Percentiles rank a stretch among this genome's conserved stretches.
Evolutionary conservation across 2,888 invertebrate genomes (phyloP).

Genomic region (Halictus ligatus): DNA sequence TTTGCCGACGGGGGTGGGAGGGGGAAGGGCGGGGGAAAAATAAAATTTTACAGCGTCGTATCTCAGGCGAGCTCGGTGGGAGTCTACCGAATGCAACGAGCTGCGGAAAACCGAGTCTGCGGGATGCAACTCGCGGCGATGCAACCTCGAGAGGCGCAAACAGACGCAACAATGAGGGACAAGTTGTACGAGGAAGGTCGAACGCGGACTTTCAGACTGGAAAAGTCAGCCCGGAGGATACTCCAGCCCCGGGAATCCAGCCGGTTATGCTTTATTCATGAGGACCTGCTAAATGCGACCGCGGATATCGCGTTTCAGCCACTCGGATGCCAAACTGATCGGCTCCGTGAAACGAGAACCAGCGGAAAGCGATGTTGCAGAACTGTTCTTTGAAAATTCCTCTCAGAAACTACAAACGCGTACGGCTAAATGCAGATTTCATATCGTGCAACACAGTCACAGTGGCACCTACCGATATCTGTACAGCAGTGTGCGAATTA

Average conservation of each 20-base stretch:
- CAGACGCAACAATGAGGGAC: conserved; percentile 57
- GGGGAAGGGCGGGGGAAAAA: conserved; percentile 2
- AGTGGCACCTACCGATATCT: too few relatives aligned
- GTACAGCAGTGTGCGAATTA: too few relatives aligned
- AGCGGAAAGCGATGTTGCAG: not conserved
- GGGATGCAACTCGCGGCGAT: conserved; percentile 11
- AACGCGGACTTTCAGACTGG: conserved; percentile 51
- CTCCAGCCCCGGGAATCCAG: conserved; percentile 51
- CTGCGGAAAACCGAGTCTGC: conserved; percentile 29
- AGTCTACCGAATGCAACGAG: conserved; percentile 39
- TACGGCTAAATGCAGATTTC: not conserved
- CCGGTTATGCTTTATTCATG: conserved; percentile 74
- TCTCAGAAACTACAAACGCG: not conserved
- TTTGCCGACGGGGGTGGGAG: not conserved
- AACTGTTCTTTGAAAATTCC: not conserved
- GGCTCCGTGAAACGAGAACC: not conserved
- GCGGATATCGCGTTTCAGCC: conserved; percentile 41
- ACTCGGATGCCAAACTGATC: not conserved
- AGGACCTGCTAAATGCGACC: conserved; percentile 70
- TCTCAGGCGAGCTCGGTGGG: conserved; percentile 36
- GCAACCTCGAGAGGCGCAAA: conserved; percentile 51
- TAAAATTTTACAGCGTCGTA: conserved; percentile 60
- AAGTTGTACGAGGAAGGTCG: conserved; percentile 46
- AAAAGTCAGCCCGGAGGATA: conserved; percentile 39
- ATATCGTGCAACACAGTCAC: not conserved